Evolutionary conservation across 2,113 vertebrate species (phyloP).

Genomic region (Eupsittula cactorum): DNA sequence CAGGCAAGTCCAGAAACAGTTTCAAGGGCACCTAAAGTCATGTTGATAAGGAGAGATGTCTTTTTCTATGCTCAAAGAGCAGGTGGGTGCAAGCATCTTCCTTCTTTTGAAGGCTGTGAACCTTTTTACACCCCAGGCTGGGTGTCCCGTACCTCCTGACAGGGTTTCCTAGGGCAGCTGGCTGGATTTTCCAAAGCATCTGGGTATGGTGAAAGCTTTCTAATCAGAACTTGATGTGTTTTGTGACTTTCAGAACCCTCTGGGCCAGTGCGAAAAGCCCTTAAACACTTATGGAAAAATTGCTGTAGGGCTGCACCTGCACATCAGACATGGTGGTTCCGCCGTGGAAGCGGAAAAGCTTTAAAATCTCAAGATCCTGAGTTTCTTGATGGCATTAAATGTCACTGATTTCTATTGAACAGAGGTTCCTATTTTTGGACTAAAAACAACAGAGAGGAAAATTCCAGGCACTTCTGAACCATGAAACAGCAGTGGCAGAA

Average conservation of each 20-base stretch:
- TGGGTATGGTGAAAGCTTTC: neutral
- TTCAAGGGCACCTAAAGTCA: neutral
- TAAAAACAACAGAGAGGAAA: neutral
- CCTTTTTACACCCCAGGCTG: neutral
- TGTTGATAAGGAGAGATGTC: accelerated
- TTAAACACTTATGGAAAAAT: neutral
- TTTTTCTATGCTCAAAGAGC: neutral
- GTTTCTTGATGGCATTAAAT: neutral
- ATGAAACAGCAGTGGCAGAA: neutral
- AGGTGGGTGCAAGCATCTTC: neutral
- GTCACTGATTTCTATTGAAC: neutral
- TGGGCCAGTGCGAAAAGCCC: neutral
- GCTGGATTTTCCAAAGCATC: neutral
- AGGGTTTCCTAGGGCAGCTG: neutral
- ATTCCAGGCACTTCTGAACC: neutral
- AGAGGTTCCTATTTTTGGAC: neutral
- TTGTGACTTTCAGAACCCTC: neutral
- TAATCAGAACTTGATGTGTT: neutral
- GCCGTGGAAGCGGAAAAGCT: neutral
- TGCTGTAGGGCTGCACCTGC: neutral
- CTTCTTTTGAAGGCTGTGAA: neutral
- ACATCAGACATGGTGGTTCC: neutral
- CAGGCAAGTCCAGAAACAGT: neutral
- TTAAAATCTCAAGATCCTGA: neutral
- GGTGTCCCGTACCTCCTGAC: too few species aligned